Evolutionary conservation across 2,797 vertebrate species (phyloP), one percentile per base, ranked within the genome.

Genomic region (Pantherophis vulpinus): DNA sequence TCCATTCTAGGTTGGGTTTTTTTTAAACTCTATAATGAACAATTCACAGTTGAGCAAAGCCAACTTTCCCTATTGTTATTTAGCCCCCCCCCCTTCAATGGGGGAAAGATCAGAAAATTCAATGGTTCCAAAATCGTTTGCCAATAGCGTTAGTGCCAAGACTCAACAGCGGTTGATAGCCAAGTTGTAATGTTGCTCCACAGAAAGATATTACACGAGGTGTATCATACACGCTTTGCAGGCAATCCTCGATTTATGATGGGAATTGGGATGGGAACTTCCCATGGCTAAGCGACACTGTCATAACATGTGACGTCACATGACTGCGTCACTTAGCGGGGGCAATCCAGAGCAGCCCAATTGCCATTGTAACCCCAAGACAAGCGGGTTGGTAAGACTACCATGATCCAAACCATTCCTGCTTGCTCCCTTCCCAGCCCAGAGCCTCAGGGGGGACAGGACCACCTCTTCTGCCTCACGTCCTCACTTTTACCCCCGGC

Each of bases 151-250:
- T 16, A 2, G 14, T 70, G n/a, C 66, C 32, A 32, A 70, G 66
- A 70, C n/a, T 70, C 27, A 29, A 63, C 4, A 29, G 61, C 0
- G n/a, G 66, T 70, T 70, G 66, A 32, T 16, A 2, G n/a, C n/a
- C n/a, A 32, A 70, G n/a, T 32, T n/a, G 12, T 7, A 70, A 70
- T 0, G 13, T 70, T 32, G 66, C n/a, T 3, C 14, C 6, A 7
- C n/a, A 32, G 6, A 18, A 70, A 32, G 13, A 0, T 70, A 70
- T 70, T 70, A 18, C 5, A 18, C 1, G n/a, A 1, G 14, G n/a
- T 3, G 13, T 13, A n/a, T 32, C 6, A 2, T 18, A 32, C n/a
- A 70, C 0, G 6, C n/a, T 70, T 14, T 4, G 1, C 14, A 8
- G 66, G 2, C 14, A 70, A 18, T 70, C 14, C n/a, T 70, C 6